A percentile compares a stretch with the other conserved stretches of the same genome.
Conservation (phyloP, 2,113 vertebrate species). For the Hystrix brachyura region DNA sequence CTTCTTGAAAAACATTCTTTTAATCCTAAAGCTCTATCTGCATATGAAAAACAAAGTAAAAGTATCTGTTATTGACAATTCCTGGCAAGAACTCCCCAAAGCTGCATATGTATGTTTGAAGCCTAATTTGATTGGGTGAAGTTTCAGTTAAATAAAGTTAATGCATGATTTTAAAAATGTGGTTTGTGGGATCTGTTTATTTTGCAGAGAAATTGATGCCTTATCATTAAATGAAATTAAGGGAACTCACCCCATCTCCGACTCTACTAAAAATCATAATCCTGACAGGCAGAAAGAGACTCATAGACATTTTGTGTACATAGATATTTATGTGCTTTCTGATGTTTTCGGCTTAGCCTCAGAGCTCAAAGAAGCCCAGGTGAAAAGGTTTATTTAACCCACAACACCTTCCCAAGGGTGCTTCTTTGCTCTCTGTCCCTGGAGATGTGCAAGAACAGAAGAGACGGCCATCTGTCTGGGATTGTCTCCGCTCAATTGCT, state of each 20-base stretch:
- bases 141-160: neutral
- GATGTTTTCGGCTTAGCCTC: neutral
- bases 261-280: neutral
- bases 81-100: neutral
- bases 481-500: neutral
- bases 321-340: neutral
- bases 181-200: neutral
- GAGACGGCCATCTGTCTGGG: neutral
- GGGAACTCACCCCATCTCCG: fast-evolving
- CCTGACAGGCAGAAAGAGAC: fast-evolving
- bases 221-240: neutral
- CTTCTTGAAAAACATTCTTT: neutral
- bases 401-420: fast-evolving
- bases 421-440: neutral
- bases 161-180: fast-evolving
- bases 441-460: fast-evolving
- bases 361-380: neutral
- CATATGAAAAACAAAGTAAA: neutral
- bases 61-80: too few species aligned
- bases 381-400: neutral
- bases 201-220: neutral
- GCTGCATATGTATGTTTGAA: fast-evolving
- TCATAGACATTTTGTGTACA: fast-evolving
- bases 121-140: neutral
- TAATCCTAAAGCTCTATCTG: neutral